Percentiles rank a stretch among this genome's conserved stretches.
Evolutionary conservation across 2,113 vertebrate genomes (phyloP).

Genomic region (Synchiropus splendidus): DNA sequence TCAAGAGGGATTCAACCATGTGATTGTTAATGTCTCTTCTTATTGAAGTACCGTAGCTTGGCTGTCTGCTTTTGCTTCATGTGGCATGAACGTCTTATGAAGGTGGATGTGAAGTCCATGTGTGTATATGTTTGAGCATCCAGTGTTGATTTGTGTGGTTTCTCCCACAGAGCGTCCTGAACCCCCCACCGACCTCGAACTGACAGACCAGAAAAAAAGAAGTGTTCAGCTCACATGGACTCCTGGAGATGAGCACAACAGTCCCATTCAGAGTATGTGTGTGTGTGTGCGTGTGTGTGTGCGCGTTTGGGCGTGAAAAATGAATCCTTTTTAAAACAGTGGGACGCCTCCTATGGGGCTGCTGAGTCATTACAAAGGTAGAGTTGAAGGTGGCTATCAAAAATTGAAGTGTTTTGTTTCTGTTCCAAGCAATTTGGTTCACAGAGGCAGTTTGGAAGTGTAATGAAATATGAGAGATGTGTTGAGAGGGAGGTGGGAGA

Average conservation of each 20-base stretch:
- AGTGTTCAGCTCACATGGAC: conserved; percentile 87
- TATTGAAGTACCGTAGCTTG: not conserved
- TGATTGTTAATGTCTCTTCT: conserved; percentile 1
- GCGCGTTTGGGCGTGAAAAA: not conserved
- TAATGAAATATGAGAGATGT: no score
- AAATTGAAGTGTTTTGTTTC: no score
- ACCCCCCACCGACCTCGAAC: conserved; percentile 86
- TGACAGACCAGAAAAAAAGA: conserved; percentile 79
- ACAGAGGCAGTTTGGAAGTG: no score
- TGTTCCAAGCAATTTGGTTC: no score
- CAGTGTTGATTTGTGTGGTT: conserved; percentile 5
- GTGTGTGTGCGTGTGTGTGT: conserved; percentile 1
- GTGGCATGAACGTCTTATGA: conserved; percentile 22
- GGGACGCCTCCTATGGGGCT: no score
- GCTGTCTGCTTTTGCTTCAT: conserved; percentile 1
- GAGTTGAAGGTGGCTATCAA: no score
- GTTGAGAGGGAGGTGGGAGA: no score
- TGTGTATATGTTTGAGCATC: conserved; percentile 10
- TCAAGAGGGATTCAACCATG: conserved; percentile 6
- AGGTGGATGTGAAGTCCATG: not conserved
- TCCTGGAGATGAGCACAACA: conserved; percentile 90
- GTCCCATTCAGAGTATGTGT: conserved; percentile 78
- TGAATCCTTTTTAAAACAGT: no score
- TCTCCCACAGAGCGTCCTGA: conserved; percentile 78
- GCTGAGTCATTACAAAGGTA: no score